Conservation (phyloP, 2,888 invertebrate species). For the Epicampocera succincta region DNA sequence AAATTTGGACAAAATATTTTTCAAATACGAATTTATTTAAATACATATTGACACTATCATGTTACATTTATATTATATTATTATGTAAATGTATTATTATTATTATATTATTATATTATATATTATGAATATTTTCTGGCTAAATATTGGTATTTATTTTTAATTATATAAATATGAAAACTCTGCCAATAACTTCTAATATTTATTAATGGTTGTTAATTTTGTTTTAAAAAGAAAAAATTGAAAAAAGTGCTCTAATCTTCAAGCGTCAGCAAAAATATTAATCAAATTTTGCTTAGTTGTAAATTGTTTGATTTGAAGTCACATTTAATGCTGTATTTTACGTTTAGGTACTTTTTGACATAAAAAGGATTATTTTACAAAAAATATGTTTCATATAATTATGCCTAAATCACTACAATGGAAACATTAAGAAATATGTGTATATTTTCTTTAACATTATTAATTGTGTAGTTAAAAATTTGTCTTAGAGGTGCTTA, state of each 20-base stretch:
- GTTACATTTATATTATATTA: slow-evolving; percentile 38
- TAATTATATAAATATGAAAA: background rate
- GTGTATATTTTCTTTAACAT: background rate
- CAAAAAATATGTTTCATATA: background rate
- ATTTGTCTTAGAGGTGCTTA: background rate
- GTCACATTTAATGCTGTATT: background rate
- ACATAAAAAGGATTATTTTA: slow-evolving; percentile 51
- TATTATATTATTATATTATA: slow-evolving; percentile 1
- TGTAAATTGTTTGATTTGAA: background rate
- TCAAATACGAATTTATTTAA: slow-evolving; percentile 49
- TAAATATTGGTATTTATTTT: slow-evolving; percentile 2
- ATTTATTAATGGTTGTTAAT: slow-evolving; percentile 35
- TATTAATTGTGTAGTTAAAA: background rate
- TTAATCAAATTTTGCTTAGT: too few relatives aligned
- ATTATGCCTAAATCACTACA: slow-evolving; percentile 22
- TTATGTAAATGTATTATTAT: too few relatives aligned
- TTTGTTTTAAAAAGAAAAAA: background rate
- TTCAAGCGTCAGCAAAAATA: background rate
- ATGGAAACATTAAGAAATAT: slow-evolving; percentile 42
- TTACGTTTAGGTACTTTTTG: slow-evolving; percentile 59
- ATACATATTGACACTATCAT: slow-evolving; percentile 52
- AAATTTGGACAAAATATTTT: too few relatives aligned
- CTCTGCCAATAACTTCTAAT: background rate
- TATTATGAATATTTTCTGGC: slow-evolving; percentile 27
- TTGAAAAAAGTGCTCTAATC: background rate